These are phyloP conservation scores for Tromatobia lineatoria DNA, from an alignment of 2,888 invertebrate genomes.

Conservation along the genomic window DNA sequence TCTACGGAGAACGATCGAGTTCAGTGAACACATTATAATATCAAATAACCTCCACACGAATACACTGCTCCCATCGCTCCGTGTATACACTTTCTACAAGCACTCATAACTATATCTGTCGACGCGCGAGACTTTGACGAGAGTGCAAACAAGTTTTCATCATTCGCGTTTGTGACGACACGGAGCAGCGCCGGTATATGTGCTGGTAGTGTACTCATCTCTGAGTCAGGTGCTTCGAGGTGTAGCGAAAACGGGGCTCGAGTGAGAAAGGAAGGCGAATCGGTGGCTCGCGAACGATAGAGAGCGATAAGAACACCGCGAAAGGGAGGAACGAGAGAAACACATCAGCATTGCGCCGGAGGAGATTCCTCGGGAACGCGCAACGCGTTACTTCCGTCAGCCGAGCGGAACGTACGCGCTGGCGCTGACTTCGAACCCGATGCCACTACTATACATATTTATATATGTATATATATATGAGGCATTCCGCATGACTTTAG, in stretches of 20 bases:
- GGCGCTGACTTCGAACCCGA: conserved; percentile 51
- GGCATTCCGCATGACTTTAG: not conserved
- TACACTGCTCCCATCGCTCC: no score
- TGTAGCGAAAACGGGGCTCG: conserved; percentile 46
- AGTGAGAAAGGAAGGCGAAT: conserved; percentile 25
- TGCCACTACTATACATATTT: conserved; percentile 47
- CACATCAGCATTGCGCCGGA: conserved; percentile 61
- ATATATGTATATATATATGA: conserved; percentile 10
- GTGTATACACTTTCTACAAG: conserved; percentile 4
- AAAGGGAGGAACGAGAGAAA: conserved; percentile 48
- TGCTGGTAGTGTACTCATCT: not conserved
- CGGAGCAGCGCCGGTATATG: not conserved
- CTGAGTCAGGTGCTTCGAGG: conserved; percentile 46
- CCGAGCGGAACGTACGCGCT: conserved; percentile 64
- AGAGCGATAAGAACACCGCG: conserved; percentile 19
- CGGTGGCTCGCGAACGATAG: conserved; percentile 24
- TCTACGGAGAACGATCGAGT: conserved; percentile 23
- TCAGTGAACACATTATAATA: conserved; percentile 52
- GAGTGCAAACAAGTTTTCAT: conserved; percentile 54
- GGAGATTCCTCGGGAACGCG: conserved; percentile 65
- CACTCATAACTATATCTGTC: conserved; percentile 17
- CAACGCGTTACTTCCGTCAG: conserved; percentile 68
- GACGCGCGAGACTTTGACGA: conserved; percentile 46
- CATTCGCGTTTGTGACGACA: conserved; percentile 21
- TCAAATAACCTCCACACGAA: not conserved